Conservation (phyloP, 2,888 invertebrate species). For the Rhodophaea formosa region DNA sequence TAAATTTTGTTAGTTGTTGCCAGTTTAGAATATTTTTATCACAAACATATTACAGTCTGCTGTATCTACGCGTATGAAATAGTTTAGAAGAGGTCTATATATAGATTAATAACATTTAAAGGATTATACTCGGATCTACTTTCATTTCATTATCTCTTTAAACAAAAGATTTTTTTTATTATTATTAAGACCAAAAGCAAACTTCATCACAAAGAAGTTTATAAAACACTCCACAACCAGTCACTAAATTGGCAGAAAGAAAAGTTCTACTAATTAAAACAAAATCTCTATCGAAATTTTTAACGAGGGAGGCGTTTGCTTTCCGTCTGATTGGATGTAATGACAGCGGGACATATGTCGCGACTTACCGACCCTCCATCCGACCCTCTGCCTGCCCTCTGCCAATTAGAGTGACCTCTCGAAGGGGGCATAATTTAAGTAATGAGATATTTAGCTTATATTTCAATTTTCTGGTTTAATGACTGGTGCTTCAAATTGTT, state of each 20-base stretch:
- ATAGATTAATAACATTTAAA: too few species aligned
- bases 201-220: not conserved
- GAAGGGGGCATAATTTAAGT: slow-evolving; percentile 8
- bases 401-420: slow-evolving; percentile 15
- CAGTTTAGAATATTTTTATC: too few species aligned
- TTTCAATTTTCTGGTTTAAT: slow-evolving; percentile 13
- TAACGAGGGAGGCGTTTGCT: slow-evolving; percentile 10
- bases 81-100: too few species aligned
- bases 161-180: too few species aligned
- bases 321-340: slow-evolving; percentile 13
- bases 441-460: slow-evolving; percentile 18
- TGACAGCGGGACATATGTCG: slow-evolving; percentile 18
- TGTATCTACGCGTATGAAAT: too few species aligned
- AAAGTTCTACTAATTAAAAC: slow-evolving; percentile 5
- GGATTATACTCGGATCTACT: too few species aligned
- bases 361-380: slow-evolving; percentile 5
- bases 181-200: not conserved
- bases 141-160: too few species aligned
- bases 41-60: too few species aligned
- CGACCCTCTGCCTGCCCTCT: slow-evolving; percentile 10
- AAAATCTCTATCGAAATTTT: slow-evolving; percentile 10
- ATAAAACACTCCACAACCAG: not conserved
- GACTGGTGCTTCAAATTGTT: not conserved
- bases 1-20: too few species aligned
- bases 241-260: not conserved